Evolutionary conservation across 30 jellyfish, hydroid and myxozoan genomes (phyloP).

Genomic region (Sanderia malayensis): DNA sequence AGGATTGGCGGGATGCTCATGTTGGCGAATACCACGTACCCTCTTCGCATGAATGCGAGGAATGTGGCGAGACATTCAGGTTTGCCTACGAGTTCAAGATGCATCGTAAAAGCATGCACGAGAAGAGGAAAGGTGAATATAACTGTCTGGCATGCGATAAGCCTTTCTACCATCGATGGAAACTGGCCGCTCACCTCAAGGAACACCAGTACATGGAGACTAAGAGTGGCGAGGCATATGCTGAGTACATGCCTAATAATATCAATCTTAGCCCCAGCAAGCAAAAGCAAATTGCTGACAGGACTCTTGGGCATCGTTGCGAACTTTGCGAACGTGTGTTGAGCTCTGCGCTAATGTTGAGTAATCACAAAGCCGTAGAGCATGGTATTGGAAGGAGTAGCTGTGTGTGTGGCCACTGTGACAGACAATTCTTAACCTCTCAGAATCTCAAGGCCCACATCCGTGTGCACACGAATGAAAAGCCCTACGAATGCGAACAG

Average conservation of each 20-base stretch:
- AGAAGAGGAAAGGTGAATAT: not conserved
- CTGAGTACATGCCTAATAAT: not conserved
- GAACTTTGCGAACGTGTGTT: slow-evolving; percentile 1
- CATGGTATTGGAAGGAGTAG: slow-evolving; percentile 19
- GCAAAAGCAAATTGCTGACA: not conserved
- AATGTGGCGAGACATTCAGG: not conserved
- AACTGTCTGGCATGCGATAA: not conserved
- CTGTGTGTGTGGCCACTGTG: not conserved
- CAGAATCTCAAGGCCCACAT: slow-evolving; percentile 4
- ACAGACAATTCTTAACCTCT: slow-evolving; percentile 3
- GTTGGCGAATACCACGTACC: not conserved
- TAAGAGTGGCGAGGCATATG: not conserved
- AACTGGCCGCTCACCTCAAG: not conserved
- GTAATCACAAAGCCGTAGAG: not conserved
- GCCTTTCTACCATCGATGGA: not conserved
- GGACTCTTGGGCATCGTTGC: not conserved
- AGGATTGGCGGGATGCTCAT: not conserved
- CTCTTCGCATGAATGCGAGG: not conserved
- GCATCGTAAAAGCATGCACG: not conserved
- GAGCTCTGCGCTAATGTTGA: not conserved
- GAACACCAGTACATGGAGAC: not conserved
- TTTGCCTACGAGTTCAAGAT: not conserved
- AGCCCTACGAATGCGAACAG: slow-evolving; percentile 3
- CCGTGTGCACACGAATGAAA: slow-evolving; percentile 9
- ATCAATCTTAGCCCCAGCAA: not conserved